These are phyloP conservation scores for Biston stratarius DNA, from an alignment of 2,888 invertebrate genomes.

Conservation along the genomic window DNA sequence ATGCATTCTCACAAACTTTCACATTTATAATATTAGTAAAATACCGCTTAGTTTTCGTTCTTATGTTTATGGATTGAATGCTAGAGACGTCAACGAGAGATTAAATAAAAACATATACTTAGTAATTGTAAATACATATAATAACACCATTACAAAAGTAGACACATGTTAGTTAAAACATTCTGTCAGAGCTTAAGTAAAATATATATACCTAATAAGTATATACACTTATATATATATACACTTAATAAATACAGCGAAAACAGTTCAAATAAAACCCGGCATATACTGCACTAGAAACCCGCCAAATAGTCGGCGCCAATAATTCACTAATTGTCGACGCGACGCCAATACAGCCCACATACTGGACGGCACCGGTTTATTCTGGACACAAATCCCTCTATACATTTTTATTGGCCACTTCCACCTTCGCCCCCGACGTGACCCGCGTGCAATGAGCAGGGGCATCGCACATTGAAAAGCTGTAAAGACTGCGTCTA, in stretches of 20 bases:
- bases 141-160: too few relatives aligned
- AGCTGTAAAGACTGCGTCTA: not conserved
- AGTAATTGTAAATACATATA: too few relatives aligned
- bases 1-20: too few relatives aligned
- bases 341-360: conserved; percentile 61
- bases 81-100: too few relatives aligned
- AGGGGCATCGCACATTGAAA: conserved; percentile 40
- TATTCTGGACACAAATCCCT: conserved; percentile 78
- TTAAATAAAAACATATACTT: too few relatives aligned
- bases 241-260: not conserved
- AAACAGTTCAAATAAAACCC: conserved; percentile 13
- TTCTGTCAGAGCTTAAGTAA: too few relatives aligned
- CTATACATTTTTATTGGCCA: conserved; percentile 85
- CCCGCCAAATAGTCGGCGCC: conserved; percentile 10
- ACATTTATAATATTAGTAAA: too few relatives aligned
- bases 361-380: conserved; percentile 57
- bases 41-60: too few relatives aligned
- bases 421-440: conserved; percentile 77
- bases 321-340: conserved; percentile 35
- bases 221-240: not conserved
- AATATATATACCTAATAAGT: not conserved
- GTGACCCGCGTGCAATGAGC: conserved; percentile 65
- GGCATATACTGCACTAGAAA: conserved; percentile 31
- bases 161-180: too few relatives aligned
- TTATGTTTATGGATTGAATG: too few relatives aligned